These are phyloP conservation scores for Rhinopomastus cyanomelas DNA, from an alignment of 2,113 vertebrate genomes.

Conservation along the genomic window DNA sequence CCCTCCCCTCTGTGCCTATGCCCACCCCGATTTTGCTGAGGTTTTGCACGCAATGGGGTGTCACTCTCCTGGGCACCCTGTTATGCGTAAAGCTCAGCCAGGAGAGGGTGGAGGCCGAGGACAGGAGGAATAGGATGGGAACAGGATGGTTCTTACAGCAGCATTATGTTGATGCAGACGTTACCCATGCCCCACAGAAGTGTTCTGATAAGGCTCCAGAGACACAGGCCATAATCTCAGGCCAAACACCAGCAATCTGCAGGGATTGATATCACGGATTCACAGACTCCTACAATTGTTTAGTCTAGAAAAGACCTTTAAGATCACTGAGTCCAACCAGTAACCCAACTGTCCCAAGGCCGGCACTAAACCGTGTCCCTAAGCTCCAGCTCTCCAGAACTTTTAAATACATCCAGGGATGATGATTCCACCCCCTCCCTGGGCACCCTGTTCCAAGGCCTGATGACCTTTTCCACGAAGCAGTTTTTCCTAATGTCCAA, in stretches of 20 bases:
- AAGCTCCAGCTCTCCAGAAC: too few relatives aligned
- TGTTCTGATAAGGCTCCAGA: neutral
- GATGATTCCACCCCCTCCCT: too few relatives aligned
- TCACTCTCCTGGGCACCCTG: neutral
- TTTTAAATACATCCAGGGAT: too few relatives aligned
- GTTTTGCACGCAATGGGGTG: neutral
- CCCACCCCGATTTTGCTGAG: neutral
- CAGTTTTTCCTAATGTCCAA: too few relatives aligned
- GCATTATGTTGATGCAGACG: neutral
- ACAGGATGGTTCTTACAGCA: neutral
- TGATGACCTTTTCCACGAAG: too few relatives aligned
- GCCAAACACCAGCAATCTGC: neutral
- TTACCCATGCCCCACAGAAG: neutral
- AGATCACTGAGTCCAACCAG: too few relatives aligned
- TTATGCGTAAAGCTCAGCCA: rapidly evolving
- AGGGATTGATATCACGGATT: neutral
- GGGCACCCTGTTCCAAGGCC: too few relatives aligned
- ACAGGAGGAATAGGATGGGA: neutral
- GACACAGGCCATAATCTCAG: neutral
- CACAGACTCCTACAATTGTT: too few relatives aligned
- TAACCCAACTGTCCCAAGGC: too few relatives aligned
- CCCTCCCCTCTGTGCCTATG: rapidly evolving
- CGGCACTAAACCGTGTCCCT: too few relatives aligned
- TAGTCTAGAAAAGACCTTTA: too few relatives aligned
- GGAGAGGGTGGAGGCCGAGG: neutral